These are phyloP conservation scores for Eulemur rubriventer DNA, from an alignment of 2,797 vertebrate genomes.

Conservation along the genomic window DNA sequence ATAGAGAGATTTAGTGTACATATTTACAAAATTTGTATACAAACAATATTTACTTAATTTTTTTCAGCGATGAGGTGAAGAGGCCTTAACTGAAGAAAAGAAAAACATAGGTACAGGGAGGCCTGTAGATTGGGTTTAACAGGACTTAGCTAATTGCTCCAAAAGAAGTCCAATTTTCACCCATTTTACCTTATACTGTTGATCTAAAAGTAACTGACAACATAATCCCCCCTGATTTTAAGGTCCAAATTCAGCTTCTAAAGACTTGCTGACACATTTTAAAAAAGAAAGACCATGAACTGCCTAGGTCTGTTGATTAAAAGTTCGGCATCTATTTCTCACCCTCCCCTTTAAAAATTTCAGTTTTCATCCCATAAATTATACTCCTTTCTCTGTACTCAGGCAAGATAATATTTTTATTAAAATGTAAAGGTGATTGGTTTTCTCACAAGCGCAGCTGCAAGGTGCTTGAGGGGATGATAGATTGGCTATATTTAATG, in stretches of 20 bases:
- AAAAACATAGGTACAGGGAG: not conserved
- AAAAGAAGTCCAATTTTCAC: slow-evolving; percentile 73
- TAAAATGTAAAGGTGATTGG: slow-evolving; percentile 75
- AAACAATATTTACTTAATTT: slow-evolving; percentile 18
- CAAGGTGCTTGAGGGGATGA: slow-evolving; percentile 77
- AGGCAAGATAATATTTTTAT: slow-evolving; percentile 78
- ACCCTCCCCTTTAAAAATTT: slow-evolving; percentile 66
- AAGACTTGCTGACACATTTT: slow-evolving; percentile 79
- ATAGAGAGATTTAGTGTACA: not conserved
- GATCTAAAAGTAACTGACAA: slow-evolving; percentile 80
- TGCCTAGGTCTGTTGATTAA: slow-evolving; percentile 54
- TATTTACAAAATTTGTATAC: not conserved
- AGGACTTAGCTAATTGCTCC: slow-evolving; percentile 78
- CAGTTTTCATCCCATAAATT: slow-evolving; percentile 76
- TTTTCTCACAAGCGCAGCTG: slow-evolving; percentile 75
- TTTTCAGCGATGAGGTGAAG: not conserved
- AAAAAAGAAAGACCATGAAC: slow-evolving; percentile 65
- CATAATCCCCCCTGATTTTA: slow-evolving; percentile 80
- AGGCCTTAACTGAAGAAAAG: slow-evolving; percentile 24
- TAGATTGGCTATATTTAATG: slow-evolving; percentile 76
- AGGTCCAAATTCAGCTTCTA: slow-evolving; percentile 71
- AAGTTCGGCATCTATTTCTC: slow-evolving; percentile 68
- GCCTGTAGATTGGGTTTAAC: slow-evolving; percentile 70
- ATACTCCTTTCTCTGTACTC: slow-evolving; percentile 56
- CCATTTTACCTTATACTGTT: slow-evolving; percentile 71